phyloP scores from a whole-genome alignment of 1,140 invertebrate species.

The Cherax destructor region DNA sequence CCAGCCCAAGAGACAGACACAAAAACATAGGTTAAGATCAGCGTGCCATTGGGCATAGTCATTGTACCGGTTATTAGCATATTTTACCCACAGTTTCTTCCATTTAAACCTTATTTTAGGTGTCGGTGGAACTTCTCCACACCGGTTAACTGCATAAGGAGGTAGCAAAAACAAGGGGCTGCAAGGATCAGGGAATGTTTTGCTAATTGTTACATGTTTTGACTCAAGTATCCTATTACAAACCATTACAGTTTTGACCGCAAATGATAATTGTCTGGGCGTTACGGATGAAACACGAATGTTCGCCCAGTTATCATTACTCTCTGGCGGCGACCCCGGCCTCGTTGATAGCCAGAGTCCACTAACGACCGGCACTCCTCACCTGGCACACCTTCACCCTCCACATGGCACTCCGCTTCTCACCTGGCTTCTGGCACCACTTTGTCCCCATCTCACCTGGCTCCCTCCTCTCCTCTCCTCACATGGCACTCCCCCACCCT shows the following conservation, averaged over 20 bases:
- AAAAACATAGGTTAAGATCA: constrained; percentile 57
- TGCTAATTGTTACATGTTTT: constrained; percentile 67
- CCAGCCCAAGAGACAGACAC: constrained; percentile 39
- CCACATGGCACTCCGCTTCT: too few species aligned
- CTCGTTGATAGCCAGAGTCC: not conserved
- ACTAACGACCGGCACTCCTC: not conserved
- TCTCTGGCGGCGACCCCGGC: not conserved
- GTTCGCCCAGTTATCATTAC: not conserved
- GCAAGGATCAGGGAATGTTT: constrained; percentile 52
- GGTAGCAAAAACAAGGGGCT: constrained; percentile 54
- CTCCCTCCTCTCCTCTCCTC: not conserved
- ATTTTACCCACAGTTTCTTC: constrained; percentile 66
- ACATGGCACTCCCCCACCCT: not conserved
- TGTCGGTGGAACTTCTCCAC: constrained; percentile 49
- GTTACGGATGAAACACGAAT: not conserved
- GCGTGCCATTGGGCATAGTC: constrained; percentile 62
- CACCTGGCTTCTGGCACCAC: not conserved
- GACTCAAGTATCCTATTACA: constrained; percentile 65
- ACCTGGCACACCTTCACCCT: too few species aligned
- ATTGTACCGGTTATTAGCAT: constrained; percentile 67
- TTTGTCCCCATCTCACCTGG: not conserved
- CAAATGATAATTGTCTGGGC: constrained; percentile 61
- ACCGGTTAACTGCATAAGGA: constrained; percentile 65
- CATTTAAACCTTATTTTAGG: constrained; percentile 62
- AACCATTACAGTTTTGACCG: constrained; percentile 64